Evolutionary conservation across 2,888 invertebrate genomes (phyloP).

Genomic region (Drosophila ustulata): DNA sequence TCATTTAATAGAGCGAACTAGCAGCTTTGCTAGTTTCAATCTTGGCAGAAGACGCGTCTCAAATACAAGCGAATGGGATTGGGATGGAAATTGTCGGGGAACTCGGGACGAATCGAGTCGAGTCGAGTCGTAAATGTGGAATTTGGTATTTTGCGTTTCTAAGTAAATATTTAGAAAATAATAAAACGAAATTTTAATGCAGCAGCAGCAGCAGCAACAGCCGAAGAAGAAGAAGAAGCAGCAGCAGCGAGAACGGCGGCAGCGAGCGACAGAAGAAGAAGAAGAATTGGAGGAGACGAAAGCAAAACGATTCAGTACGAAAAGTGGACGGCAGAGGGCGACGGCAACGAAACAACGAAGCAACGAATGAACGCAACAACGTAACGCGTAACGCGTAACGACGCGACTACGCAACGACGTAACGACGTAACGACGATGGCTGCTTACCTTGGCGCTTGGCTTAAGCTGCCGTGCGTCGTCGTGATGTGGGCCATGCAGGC

Average conservation of each 20-base stretch:
- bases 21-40: neutral
- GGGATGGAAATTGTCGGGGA: neutral
- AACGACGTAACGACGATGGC: neutral
- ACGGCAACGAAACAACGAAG: neutral
- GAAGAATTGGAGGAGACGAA: neutral
- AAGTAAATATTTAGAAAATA: conserved; percentile 77
- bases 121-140: conserved; percentile 59
- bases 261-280: conserved; percentile 8
- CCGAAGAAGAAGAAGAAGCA: conserved; percentile 8
- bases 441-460: conserved; percentile 84
- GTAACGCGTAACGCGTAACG: neutral
- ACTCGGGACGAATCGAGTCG: neutral
- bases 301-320: conserved; percentile 9
- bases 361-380: neutral
- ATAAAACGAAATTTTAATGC: conserved; percentile 57
- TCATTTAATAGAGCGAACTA: neutral
- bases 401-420: neutral
- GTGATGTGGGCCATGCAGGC: conserved; percentile 85
- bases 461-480: conserved; percentile 85
- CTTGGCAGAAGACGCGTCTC: neutral
- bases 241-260: conserved; percentile 7
- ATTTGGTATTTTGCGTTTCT: conserved; percentile 40
- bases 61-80: conserved; percentile 6
- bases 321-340: neutral
- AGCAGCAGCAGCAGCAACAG: conserved; percentile 11